Base-by-base conservation (phyloP, 64 coral and sea anemone genomes). In the Anthopleura sola region DNA sequence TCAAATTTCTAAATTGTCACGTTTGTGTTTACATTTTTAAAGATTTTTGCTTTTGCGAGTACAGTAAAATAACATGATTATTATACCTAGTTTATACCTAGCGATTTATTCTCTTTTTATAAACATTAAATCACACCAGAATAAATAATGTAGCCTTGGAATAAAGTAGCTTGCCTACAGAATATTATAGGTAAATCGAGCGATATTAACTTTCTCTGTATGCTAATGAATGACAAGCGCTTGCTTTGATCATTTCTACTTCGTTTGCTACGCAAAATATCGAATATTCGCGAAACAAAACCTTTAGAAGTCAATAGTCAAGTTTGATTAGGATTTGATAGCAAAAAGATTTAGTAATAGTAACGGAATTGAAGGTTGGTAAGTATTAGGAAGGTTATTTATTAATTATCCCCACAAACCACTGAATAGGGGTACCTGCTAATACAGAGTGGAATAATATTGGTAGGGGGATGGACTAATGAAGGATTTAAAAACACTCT, bases 11-110 rank as follows among this genome's bases (percentile, higher is more conserved):
- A 18, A 16, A 39, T 51, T 60, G 48, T 56, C 82, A 83, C 44
- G 55, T 57, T 83, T 50, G 39, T 83, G 76, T 79, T 77, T 19
- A 77, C 37, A 20, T 44, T 79, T 78, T 78, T 26, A 11, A 47
- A 23, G 37, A 79, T 79, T 23, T 44, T 79, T 23, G 66, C 66
- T 71, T 29, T 9, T n/a, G 1, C 31, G 29, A 71, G n/a, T 15
- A 31, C 0, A 11, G 12, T 12, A 71, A 71, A 71, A 38, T 48
- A 46, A 26, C 3, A 48, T 37, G 21, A 6, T 15, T 38, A 20
- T 44, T 5, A 44, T 79, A 13, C 31, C 1, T 23, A 47, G 19
- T n/a, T 44, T 44, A n/a, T n/a, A n/a, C n/a, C n/a, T 24, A 19
- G 19, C 17, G 21, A 40, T 46, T 46, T 9, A 44, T 79, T 79